Evolutionary conservation across 1,140 invertebrate genomes (phyloP).

Genomic region (Chionoecetes opilio): DNA sequence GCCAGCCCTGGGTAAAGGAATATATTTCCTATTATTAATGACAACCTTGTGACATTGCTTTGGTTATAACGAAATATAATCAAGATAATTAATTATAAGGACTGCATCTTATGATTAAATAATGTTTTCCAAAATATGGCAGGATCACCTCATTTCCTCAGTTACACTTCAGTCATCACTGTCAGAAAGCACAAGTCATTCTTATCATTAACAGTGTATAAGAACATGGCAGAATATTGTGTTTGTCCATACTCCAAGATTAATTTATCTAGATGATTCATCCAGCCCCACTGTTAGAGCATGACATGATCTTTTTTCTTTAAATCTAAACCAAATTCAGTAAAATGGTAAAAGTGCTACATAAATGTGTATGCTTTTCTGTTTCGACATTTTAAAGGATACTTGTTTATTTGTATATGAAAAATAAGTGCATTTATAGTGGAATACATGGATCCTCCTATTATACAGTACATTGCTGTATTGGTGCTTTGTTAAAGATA

Average conservation of each 20-base stretch:
- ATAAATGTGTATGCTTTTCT: constrained; percentile 20
- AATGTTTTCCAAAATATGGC: constrained; percentile 41
- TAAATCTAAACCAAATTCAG: background rate
- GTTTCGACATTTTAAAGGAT: constrained; percentile 19
- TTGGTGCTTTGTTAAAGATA: constrained; percentile 74
- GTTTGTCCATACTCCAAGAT: constrained; percentile 71
- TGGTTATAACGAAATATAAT: constrained; percentile 37
- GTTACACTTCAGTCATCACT: constrained; percentile 11
- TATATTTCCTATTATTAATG: constrained; percentile 60
- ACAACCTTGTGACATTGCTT: constrained; percentile 61
- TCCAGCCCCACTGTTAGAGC: constrained; percentile 55
- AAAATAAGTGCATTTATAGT: constrained; percentile 61
- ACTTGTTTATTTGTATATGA: background rate
- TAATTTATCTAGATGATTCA: constrained; percentile 65
- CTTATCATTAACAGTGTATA: constrained; percentile 66
- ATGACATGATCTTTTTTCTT: background rate
- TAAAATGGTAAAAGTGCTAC: background rate
- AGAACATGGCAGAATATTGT: constrained; percentile 74
- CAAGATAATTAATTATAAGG: constrained; percentile 44
- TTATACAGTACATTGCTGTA: constrained; percentile 70
- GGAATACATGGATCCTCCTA: constrained; percentile 67
- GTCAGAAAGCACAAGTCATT: constrained; percentile 63
- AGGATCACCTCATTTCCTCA: constrained; percentile 41
- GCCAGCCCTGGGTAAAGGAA: constrained; percentile 66
- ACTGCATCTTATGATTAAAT: constrained; percentile 50